A percentile compares a stretch with the other conserved stretches of the same genome.
phyloP scores from a whole-genome alignment of 2,797 vertebrate species.

The Tragelaphus eurycerus region DNA sequence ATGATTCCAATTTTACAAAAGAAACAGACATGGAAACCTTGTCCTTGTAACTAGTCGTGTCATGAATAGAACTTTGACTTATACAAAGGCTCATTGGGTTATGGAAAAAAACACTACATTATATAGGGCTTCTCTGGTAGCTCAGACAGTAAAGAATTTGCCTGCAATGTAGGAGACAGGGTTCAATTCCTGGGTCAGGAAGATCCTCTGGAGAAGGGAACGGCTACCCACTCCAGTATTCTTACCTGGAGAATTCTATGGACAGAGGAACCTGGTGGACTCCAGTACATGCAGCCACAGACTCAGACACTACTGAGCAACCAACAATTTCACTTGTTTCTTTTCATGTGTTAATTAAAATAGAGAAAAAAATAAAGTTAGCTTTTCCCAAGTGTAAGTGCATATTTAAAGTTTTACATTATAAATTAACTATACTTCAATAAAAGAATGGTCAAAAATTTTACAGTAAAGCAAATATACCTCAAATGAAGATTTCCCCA shows the following conservation, averaged over 20 bases:
- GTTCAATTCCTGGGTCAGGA: background rate
- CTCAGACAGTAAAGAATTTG: background rate
- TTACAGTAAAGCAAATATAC: background rate
- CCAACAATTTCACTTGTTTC: background rate
- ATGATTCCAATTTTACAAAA: background rate
- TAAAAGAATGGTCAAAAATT: background rate
- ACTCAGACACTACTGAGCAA: background rate
- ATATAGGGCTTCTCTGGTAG: background rate
- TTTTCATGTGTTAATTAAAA: background rate
- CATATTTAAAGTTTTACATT: conserved; percentile 30
- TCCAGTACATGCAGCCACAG: background rate
- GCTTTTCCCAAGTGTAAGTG: background rate
- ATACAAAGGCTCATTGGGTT: background rate
- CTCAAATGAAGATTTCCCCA: background rate
- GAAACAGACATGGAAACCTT: background rate
- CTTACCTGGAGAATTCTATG: background rate
- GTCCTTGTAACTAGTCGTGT: background rate
- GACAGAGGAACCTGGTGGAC: background rate
- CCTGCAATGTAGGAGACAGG: background rate
- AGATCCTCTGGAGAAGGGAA: background rate
- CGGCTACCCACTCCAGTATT: background rate
- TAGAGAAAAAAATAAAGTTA: conserved; percentile 14
- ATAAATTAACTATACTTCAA: background rate
- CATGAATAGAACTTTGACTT: background rate
- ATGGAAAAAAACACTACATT: background rate